Percentiles rank a stretch among this genome's conserved stretches.
These are phyloP conservation scores for Holothuria leucospilota DNA, from an alignment of 53 echinoderm and acorn worm genomes.

Conservation along the genomic window DNA sequence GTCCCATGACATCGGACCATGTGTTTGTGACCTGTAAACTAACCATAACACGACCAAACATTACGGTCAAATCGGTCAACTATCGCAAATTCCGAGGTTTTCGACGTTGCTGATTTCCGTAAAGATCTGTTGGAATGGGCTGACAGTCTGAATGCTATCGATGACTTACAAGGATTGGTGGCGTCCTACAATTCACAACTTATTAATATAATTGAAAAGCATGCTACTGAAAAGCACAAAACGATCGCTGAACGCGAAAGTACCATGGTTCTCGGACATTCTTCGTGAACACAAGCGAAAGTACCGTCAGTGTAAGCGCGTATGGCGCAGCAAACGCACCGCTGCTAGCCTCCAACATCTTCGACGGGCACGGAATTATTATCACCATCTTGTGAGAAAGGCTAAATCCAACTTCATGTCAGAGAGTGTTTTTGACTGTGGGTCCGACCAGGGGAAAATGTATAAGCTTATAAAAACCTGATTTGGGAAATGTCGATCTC, in stretches of 20 bases:
- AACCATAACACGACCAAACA: too few relatives aligned
- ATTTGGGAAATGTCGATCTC: neutral
- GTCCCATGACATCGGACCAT: too few relatives aligned
- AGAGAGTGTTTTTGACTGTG: neutral
- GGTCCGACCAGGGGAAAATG: neutral
- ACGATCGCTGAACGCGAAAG: neutral
- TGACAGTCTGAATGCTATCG: too few relatives aligned
- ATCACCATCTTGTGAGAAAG: too few relatives aligned
- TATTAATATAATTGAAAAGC: neutral
- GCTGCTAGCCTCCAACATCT: neutral
- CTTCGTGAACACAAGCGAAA: neutral
- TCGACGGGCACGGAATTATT: neutral
- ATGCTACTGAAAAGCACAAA: neutral
- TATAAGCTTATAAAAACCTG: neutral
- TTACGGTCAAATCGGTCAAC: too few relatives aligned
- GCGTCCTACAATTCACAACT: neutral
- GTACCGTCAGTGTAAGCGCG: slow-evolving; percentile 1
- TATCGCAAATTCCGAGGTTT: too few relatives aligned
- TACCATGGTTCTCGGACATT: neutral
- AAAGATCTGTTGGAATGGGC: too few relatives aligned
- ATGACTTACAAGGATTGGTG: too few relatives aligned
- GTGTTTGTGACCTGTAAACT: too few relatives aligned
- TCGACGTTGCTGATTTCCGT: too few relatives aligned
- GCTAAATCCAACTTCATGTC: neutral
- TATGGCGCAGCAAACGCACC: neutral